phyloP scores from a whole-genome alignment of 2,888 invertebrate genomes.

The Phaonia tiefii region DNA sequence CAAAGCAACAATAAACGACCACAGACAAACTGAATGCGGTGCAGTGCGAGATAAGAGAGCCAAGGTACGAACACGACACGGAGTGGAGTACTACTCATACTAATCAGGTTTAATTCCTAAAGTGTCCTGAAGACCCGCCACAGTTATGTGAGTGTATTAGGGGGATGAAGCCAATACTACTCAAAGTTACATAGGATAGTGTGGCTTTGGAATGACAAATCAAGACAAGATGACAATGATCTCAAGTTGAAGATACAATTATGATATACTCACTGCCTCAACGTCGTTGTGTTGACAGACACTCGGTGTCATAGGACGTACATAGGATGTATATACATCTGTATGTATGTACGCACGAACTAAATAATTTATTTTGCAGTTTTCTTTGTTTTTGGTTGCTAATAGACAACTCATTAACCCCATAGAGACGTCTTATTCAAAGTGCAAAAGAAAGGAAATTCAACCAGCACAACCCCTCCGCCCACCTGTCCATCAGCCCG shows the following conservation, averaged over 20 bases:
- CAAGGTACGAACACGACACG: no score
- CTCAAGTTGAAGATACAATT: not conserved
- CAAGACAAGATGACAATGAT: conserved; percentile 41
- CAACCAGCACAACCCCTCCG: not conserved
- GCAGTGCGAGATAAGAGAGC: conserved; percentile 11
- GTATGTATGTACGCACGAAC: not conserved
- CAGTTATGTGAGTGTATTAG: not conserved
- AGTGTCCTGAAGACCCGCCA: not conserved
- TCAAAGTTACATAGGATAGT: conserved; percentile 17
- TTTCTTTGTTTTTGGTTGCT: conserved; percentile 37
- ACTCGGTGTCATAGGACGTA: no score
- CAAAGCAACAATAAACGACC: conserved; percentile 24
- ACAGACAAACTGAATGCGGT: not conserved
- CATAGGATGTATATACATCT: no score
- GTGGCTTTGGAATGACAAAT: not conserved
- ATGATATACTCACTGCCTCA: not conserved
- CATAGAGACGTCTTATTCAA: conserved; percentile 7
- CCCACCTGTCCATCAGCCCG: not conserved
- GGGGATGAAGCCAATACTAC: not conserved
- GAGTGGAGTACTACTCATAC: not conserved
- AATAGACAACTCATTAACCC: conserved; percentile 58
- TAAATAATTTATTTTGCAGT: conserved; percentile 45
- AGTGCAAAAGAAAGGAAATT: conserved; percentile 18
- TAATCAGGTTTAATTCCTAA: conserved; percentile 54
- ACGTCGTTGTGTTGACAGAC: conserved; percentile 1